Base-by-base conservation (phyloP, 2,113 vertebrate species). In the Nibea albiflora region DNA sequence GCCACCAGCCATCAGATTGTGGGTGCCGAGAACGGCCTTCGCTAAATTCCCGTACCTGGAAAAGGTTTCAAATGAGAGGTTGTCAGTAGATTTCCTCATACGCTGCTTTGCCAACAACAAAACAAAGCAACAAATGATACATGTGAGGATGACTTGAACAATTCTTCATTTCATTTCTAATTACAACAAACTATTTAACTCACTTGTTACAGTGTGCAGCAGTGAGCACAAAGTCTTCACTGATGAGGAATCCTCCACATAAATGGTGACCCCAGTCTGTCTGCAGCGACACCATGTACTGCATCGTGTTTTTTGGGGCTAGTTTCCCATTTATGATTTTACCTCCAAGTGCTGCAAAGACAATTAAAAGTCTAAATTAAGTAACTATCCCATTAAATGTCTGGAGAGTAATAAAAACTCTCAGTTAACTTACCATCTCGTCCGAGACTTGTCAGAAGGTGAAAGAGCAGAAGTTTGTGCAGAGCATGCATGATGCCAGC, bases 161-260 rank as follows among this genome's bases (percentile, higher is more conserved):
- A 42, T 42, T 42, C 8, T 42, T 42, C 10, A 10, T 10, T 11
- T 42, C 2, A 42, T 42, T 42, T 42, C 42, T 42, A 42, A 42
- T 42, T 10, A 42, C 42, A 42, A 11, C 9, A 42, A 42, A 42
- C 8, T 2, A 28, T 28, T 28, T 28, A 28, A 42, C 42, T 42
- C 7, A 42, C 42, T 26, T 26, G 24, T 69, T 3, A 68, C 93
- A 94, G 58, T 94, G 93, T 1, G 94, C 95, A 0, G 93, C 95
- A 0, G 95, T 94, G 85, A 95, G 17, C 7, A 95, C 92, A 11
- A 93, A 94, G 28, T 87, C 54, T 0, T 74, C 73, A 3, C 76
- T 83, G 24, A 96, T 62, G 7, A 96, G 92, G 3, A 94, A 91
- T 4, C 89, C 95, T 0, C 95, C 95, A 11, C 95, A 95, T 9